Evolutionary conservation across 2,797 vertebrate species (phyloP).

Genomic region (Paratrypauchen microcephalus): DNA sequence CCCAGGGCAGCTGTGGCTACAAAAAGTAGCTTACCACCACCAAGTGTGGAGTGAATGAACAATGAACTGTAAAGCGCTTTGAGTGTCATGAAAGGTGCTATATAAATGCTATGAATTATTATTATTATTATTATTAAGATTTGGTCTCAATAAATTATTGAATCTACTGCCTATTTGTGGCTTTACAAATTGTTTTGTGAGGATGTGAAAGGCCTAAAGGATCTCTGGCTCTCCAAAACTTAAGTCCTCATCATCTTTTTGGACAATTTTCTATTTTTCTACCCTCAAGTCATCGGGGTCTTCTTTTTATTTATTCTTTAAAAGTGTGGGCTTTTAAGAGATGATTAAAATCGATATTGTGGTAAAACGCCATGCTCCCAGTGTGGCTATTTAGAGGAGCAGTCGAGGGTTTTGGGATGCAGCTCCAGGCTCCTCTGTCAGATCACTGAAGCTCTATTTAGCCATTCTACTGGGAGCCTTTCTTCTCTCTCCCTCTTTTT

Average conservation of each 20-base stretch:
- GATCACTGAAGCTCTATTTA: conserved; percentile 77
- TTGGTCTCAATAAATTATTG: too few relatives aligned
- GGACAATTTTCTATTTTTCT: conserved; percentile 33
- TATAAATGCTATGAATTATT: too few relatives aligned
- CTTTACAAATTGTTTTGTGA: not conserved
- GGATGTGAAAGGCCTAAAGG: conserved; percentile 15
- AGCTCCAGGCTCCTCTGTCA: conserved; percentile 65
- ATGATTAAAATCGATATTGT: conserved; percentile 78
- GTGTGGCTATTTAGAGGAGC: conserved; percentile 62
- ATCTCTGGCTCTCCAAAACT: conserved; percentile 19
- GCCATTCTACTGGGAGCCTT: conserved; percentile 70
- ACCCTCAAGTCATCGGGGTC: conserved; percentile 29
- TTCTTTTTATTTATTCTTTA: conserved; percentile 44
- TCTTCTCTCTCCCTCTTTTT: conserved; percentile 46
- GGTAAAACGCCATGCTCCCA: conserved; percentile 57
- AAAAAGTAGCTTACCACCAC: too few relatives aligned
- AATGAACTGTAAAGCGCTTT: too few relatives aligned
- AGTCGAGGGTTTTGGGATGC: conserved; percentile 69
- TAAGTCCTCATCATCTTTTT: conserved; percentile 20
- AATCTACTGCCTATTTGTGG: too few relatives aligned
- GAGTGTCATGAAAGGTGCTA: too few relatives aligned
- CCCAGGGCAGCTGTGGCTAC: too few relatives aligned
- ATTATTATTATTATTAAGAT: too few relatives aligned
- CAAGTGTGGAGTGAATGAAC: too few relatives aligned
- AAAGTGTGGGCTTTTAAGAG: conserved; percentile 54